Conservation (phyloP, 2,113 vertebrate species). For the Aleadryas rufinucha region DNA sequence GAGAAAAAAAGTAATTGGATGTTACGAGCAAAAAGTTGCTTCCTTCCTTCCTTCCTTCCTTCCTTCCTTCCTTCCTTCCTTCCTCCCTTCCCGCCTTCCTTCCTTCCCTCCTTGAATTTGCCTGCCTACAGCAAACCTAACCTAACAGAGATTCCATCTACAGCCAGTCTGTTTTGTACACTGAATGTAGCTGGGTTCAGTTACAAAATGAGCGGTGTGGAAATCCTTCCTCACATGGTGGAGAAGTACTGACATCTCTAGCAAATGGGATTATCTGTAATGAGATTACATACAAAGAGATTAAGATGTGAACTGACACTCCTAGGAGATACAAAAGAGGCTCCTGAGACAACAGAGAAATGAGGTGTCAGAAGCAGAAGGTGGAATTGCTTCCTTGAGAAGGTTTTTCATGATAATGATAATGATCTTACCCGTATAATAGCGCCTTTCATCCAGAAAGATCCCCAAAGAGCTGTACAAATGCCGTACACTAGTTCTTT, state of each 20-base stretch:
- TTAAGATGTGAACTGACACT: constrained; percentile 78
- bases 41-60: too few species aligned
- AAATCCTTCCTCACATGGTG: constrained; percentile 63
- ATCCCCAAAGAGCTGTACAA: constrained; percentile 59
- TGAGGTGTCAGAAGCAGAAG: constrained; percentile 68
- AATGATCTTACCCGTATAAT: constrained; percentile 68
- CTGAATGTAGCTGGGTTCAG: constrained; percentile 28
- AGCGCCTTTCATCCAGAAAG: constrained; percentile 65
- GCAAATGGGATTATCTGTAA: constrained; percentile 81
- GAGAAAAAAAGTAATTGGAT: not conserved
- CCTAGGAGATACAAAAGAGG: constrained; percentile 69
- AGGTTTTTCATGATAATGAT: constrained; percentile 74
- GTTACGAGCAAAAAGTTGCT: not conserved
- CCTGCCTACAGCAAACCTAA: not conserved
- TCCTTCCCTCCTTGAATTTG: not conserved
- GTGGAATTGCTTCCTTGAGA: constrained; percentile 70
- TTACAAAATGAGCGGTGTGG: constrained; percentile 59
- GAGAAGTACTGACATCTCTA: constrained; percentile 73
- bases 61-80: rapidly evolving
- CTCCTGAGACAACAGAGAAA: constrained; percentile 74
- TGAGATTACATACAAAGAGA: constrained; percentile 78
- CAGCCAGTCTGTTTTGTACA: constrained; percentile 9
- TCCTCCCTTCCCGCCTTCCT: rapidly evolving
- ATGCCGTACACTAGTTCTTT: constrained; percentile 50
- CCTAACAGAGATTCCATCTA: constrained; percentile 1